Evolutionary conservation across 1,140 invertebrate species (phyloP).

Genomic region (Lysiphlebus fabarum): DNA sequence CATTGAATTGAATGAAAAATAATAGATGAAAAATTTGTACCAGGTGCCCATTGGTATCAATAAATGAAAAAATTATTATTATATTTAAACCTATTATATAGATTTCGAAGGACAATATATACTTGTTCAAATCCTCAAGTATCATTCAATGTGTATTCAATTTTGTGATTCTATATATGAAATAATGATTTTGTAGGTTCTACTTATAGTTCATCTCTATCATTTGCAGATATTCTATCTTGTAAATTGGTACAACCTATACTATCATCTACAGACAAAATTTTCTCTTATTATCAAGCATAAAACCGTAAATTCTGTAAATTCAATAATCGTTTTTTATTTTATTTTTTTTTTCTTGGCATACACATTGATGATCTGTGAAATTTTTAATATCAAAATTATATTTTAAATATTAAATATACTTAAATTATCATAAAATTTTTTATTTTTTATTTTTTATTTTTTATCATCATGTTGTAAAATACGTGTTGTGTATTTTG

Average conservation of each 20-base stretch:
- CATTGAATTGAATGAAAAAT: constrained; percentile 29
- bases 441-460: not conserved
- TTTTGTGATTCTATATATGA: constrained; percentile 42
- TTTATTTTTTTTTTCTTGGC: no score
- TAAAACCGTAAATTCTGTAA: constrained; percentile 19
- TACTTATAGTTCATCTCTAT: constrained; percentile 42
- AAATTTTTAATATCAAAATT: not conserved
- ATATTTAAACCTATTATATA: no score
- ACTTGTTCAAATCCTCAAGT: constrained; percentile 43
- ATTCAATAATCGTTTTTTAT: constrained; percentile 13
- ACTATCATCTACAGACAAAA: constrained; percentile 7
- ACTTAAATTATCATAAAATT: no score
- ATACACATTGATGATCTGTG: constrained; percentile 7
- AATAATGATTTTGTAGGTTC: constrained; percentile 47
- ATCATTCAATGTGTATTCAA: constrained; percentile 51
- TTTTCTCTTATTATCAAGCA: constrained; percentile 18
- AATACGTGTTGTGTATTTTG: constrained; percentile 41
- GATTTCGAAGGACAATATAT: constrained; percentile 19
- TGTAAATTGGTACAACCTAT: constrained; percentile 26
- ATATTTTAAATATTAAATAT: not conserved
- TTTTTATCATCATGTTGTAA: constrained; percentile 1
- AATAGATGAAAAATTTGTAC: not conserved
- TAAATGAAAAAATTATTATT: no score
- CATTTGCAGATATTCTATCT: constrained; percentile 43
- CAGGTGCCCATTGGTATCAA: no score